Base-by-base conservation (phyloP, 1,140 invertebrate genomes). In the Camponotus vicinus region DNA sequence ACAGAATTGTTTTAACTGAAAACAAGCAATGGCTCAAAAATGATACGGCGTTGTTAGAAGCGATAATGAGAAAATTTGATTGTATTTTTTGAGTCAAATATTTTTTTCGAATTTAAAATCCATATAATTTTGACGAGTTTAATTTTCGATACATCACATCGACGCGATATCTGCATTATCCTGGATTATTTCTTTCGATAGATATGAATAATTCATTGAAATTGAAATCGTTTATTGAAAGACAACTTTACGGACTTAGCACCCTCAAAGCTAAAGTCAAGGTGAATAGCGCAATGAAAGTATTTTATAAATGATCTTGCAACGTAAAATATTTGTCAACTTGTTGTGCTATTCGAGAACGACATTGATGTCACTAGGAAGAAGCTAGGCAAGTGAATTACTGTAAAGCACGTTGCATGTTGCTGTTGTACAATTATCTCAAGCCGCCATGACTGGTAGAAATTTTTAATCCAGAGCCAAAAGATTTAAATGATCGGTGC, bases 401-500 rank as follows among this genome's bases (percentile, higher is more conserved):
- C 79, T 42, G 79, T 83, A 83, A 83, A 83, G 55, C 79, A 75
- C 69, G 69, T 75, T 83, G 69, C 55, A 83, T 83, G 79, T 75
- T 83, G 61, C 79, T 83, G 79, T 83, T 73, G 79, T 83, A 76
- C 70, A 84, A 85, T 86, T 82, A 86, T 64, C 66, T 70, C 49
- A 86, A 86, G 55, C 75, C 73, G 64, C 63, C 21, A 77, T 88
- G 85, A 79, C 75, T 86, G 59, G 86, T 76, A 64, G 45, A 82
- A 89, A 89, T 88, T 86, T 84, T 77, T 89, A 86, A 90, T 90
- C 73, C 71, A 37, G 71, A 57, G 63, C 69, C 61, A 71, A 45
- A 45, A 78, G 73, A 88, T 88, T 77, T 84, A 90, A 90, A 90
- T 88, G 89, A 90, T 88, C 59, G 27, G 37, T 49, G 64, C 63